Evolutionary conservation across 2,888 invertebrate species (phyloP).

Genomic region (Luperina nickerlii): DNA sequence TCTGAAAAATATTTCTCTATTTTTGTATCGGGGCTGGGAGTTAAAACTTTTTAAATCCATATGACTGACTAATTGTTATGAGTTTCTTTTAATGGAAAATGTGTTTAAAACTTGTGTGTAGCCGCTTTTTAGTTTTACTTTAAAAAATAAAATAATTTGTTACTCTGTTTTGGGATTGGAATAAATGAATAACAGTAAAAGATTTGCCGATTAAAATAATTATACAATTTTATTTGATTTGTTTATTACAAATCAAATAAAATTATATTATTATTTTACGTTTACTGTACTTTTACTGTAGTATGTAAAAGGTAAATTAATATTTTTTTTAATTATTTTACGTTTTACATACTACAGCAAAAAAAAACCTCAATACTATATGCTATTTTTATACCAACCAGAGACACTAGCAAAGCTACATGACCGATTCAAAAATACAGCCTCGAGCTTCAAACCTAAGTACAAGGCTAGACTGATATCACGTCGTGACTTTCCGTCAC

Average conservation of each 20-base stretch:
- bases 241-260: too few relatives aligned
- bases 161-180: background rate
- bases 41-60: constrained; percentile 3
- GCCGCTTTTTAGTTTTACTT: background rate
- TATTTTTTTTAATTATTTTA: too few relatives aligned
- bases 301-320: too few relatives aligned
- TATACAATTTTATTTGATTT: too few relatives aligned
- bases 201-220: too few relatives aligned
- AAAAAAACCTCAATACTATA: background rate
- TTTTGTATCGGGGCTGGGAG: background rate
- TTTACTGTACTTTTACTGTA: too few relatives aligned
- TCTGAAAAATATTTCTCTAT: constrained; percentile 1
- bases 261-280: too few relatives aligned
- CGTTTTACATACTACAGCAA: background rate
- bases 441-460: constrained; percentile 12
- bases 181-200: background rate
- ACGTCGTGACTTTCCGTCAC: background rate
- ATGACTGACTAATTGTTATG: background rate
- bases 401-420: background rate
- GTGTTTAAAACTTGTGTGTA: background rate
- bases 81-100: background rate
- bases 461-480: constrained; percentile 29
- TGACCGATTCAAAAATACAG: constrained; percentile 37
- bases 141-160: background rate
- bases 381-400: background rate